phyloP scores from a whole-genome alignment of 1,140 invertebrate genomes.

The Trinorchestia longiramus region DNA sequence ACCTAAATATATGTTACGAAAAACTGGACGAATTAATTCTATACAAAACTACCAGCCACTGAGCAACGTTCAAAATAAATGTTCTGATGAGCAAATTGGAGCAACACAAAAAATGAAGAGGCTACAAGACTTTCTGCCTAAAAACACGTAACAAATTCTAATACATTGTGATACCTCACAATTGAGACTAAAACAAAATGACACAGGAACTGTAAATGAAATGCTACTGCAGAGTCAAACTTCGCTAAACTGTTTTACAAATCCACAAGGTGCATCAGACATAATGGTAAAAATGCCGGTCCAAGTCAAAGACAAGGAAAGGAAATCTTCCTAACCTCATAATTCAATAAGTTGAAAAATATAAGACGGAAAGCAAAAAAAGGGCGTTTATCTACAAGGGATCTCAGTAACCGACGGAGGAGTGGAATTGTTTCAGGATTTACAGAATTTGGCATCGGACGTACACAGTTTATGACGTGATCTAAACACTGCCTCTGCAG shows the following conservation, averaged over 20 bases:
- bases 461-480: background rate
- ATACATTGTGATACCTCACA: background rate
- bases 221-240: background rate
- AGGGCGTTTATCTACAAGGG: background rate
- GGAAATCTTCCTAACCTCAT: background rate
- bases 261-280: background rate
- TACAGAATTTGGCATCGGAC: background rate
- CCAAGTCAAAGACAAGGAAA: background rate
- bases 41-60: background rate
- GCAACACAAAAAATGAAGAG: background rate
- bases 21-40: background rate
- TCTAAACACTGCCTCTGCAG: background rate
- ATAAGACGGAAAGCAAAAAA: background rate
- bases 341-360: background rate
- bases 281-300: background rate
- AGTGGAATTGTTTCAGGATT: background rate
- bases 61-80: background rate
- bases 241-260: background rate
- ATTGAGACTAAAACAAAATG: background rate
- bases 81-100: background rate
- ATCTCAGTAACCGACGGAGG: background rate
- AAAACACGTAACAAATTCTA: conserved; percentile 5
- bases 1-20: background rate
- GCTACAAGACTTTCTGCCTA: background rate
- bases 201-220: conserved; percentile 28